Evolutionary conservation across 2,888 invertebrate genomes (phyloP).

Genomic region (Tridacna crocea): DNA sequence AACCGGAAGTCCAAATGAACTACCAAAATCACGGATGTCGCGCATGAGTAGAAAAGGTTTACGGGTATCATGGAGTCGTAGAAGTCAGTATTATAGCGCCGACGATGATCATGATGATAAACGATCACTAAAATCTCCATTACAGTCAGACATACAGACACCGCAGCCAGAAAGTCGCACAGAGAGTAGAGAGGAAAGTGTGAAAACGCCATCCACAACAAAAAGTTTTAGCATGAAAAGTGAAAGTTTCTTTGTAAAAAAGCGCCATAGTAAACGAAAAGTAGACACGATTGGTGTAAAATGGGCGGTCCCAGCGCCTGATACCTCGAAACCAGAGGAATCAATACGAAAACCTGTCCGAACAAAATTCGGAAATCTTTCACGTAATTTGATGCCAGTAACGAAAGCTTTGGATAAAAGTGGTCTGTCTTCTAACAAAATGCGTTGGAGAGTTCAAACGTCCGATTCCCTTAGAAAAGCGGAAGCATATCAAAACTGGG

Average conservation of each 20-base stretch:
- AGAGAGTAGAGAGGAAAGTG: slow-evolving; percentile 26
- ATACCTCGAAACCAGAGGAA: background rate
- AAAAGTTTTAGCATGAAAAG: slow-evolving; percentile 46
- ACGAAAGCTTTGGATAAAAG: slow-evolving; percentile 59
- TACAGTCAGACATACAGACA: slow-evolving; percentile 34
- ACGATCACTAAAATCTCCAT: background rate
- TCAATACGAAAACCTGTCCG: slow-evolving; percentile 16
- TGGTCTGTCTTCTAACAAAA: slow-evolving; percentile 60
- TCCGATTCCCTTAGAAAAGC: slow-evolving; percentile 48
- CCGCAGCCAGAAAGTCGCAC: slow-evolving; percentile 11
- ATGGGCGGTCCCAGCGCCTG: slow-evolving; percentile 58
- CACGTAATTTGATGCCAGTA: slow-evolving; percentile 66
- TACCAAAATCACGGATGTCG: slow-evolving; percentile 42
- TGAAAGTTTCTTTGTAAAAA: slow-evolving; percentile 32
- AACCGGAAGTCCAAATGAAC: slow-evolving; percentile 53
- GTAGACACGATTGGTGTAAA: slow-evolving; percentile 67
- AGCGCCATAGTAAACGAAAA: slow-evolving; percentile 41
- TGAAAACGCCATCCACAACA: slow-evolving; percentile 31
- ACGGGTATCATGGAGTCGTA: slow-evolving; percentile 69
- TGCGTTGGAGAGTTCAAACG: slow-evolving; percentile 64
- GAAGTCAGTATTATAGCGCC: slow-evolving; percentile 49
- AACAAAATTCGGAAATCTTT: slow-evolving; percentile 18
- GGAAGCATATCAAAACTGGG: slow-evolving; percentile 63
- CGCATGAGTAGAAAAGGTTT: slow-evolving; percentile 63
- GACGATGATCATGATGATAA: slow-evolving; percentile 31